Conservation (phyloP, 2,797 vertebrate genomes). For the Leptodactylus fallax region DNA sequence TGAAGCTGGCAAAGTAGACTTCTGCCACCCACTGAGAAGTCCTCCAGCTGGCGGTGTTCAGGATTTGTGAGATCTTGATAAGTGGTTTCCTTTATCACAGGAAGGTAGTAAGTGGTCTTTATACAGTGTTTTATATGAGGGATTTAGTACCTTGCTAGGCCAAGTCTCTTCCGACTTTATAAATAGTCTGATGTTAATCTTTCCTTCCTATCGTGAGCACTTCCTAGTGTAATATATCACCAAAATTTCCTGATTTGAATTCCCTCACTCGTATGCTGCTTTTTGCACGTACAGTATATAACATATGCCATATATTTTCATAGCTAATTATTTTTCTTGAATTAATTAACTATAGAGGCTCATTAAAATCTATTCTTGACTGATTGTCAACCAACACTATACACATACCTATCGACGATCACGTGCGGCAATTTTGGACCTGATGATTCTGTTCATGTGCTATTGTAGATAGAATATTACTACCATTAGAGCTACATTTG, state of each 20-base stretch:
- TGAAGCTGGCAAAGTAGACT: background rate
- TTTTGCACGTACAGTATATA: background rate
- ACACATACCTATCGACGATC: too few species aligned
- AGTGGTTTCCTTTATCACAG: background rate
- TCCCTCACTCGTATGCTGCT: background rate
- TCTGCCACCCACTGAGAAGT: conserved; percentile 14
- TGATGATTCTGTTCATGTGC: too few species aligned
- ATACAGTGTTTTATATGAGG: background rate
- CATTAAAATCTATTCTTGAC: too few species aligned
- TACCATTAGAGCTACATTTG: too few species aligned
- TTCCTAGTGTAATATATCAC: background rate
- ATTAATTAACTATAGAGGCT: background rate
- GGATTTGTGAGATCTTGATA: background rate
- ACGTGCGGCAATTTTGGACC: too few species aligned
- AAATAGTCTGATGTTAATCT: background rate
- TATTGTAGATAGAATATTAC: too few species aligned
- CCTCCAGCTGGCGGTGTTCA: background rate
- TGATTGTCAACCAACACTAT: too few species aligned
- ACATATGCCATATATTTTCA: background rate
- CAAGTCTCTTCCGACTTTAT: background rate
- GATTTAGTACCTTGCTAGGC: background rate
- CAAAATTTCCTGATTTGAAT: background rate
- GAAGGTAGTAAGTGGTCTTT: background rate
- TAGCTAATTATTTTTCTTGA: background rate
- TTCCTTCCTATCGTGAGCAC: background rate